A percentile compares a stretch with the other conserved stretches of the same genome.
Evolutionary conservation across 2,797 vertebrate genomes (phyloP).

Genomic region (Spea hammondii): DNA sequence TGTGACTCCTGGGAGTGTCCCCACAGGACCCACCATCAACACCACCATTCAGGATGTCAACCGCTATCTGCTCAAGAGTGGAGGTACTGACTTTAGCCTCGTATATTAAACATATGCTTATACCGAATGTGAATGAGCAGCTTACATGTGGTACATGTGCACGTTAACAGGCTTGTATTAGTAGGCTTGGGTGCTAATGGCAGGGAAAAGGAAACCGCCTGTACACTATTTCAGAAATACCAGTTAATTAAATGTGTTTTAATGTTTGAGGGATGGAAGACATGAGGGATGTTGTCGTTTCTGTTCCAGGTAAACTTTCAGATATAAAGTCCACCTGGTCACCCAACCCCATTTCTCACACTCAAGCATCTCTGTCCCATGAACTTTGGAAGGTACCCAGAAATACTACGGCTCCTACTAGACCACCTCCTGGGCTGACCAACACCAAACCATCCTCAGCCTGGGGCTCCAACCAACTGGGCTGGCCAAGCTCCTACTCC

Average conservation of each 20-base stretch:
- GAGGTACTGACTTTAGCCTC: conserved; percentile 71
- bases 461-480: conserved; percentile 89
- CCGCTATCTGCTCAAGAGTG: conserved; percentile 93
- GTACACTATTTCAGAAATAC: too few relatives aligned
- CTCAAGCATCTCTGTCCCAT: conserved; percentile 89
- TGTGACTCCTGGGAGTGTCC: conserved; percentile 96
- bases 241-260: too few relatives aligned
- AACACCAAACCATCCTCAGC: conserved; percentile 91
- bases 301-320: conserved; percentile 83
- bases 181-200: too few relatives aligned
- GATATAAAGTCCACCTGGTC: conserved; percentile 97
- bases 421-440: conserved; percentile 91
- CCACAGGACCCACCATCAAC: conserved; percentile 93
- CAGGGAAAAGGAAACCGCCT: too few relatives aligned
- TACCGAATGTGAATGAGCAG: too few relatives aligned
- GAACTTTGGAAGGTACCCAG: conserved; percentile 97
- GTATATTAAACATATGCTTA: too few relatives aligned
- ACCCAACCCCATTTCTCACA: conserved; percentile 88
- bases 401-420: conserved; percentile 83
- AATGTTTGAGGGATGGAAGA: background rate
- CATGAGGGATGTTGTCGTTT: conserved; percentile 1
- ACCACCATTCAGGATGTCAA: conserved; percentile 98
- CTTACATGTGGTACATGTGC: too few relatives aligned
- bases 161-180: too few relatives aligned
- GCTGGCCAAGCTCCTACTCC: conserved; percentile 92